Evolutionary conservation across 2,797 vertebrate genomes (phyloP), one percentile per base, ranked within the genome.

Genomic region (Acropternis orthonyx): DNA sequence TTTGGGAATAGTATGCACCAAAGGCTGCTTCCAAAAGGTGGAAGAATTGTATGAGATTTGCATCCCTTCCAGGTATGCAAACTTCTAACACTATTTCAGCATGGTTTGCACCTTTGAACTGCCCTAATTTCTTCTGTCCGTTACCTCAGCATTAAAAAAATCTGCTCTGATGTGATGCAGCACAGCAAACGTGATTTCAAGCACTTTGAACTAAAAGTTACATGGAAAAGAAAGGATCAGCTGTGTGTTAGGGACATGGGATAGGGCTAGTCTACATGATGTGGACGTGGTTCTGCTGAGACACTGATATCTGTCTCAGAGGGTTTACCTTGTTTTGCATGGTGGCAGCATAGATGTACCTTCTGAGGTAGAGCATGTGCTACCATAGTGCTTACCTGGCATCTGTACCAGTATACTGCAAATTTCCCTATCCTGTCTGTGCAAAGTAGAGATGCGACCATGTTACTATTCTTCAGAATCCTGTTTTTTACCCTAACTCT

Each of bases 1-100:
- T 62, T 0, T 0, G 34, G 43, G n/a, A 27, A 4, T 32, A 5
- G 20, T 7, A 15, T 16, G 18, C 58, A 48, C 24, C 10, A 28
- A 55, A 28, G 28, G 8, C 44, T 69, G 34, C 65, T 74, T 41
- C 28, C 44, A 17, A 28, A 75, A 63, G 3, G 18, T 51, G 14
- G 26, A 79, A 58, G 20, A 82, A 34, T 52, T 58, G 16, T 52
- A 1, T 69, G 55, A 58, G 27, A 34, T 76, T 56, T 41, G 12
- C 12, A 71, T 51, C 18, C 27, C 55, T 73, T 91, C n/a, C 16
- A 58, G 14, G 34, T 39, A 6, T 4, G 2, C 21, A 54, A 22
- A 26, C 30, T 15, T 78, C 21, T 73, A 28, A 61, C 5, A 0
- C 30, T 24, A 12, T 73, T 93, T 77, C 41, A 49, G 32, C 37